Conservation (phyloP, 2,797 vertebrate genomes). For the Clarias platycephalus region DNA sequence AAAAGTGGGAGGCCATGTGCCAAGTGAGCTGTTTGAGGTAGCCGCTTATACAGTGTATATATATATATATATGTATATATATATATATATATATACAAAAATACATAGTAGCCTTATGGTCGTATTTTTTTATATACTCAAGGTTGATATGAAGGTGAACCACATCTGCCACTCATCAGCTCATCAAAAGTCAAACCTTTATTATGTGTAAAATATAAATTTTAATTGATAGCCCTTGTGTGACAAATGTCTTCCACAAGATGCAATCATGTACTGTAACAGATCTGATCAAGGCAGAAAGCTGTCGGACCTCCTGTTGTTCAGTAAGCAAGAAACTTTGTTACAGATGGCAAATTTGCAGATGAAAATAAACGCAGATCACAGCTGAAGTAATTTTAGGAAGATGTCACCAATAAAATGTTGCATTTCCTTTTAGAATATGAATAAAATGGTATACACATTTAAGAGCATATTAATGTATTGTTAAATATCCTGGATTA, state of each 20-base stretch:
- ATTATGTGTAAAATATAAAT: not conserved
- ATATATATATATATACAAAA: no score
- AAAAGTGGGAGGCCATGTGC: no score
- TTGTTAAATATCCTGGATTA: not conserved
- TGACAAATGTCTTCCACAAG: constrained; percentile 24
- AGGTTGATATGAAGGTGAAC: not conserved
- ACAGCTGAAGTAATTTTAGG: constrained; percentile 11
- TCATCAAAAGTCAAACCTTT: not conserved
- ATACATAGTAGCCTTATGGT: no score
- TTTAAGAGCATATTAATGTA: not conserved
- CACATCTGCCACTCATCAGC: not conserved
- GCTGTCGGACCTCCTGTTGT: constrained; percentile 19
- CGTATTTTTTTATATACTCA: not conserved
- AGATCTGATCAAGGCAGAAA: constrained; percentile 27
- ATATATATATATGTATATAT: no score
- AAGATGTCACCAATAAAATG: not conserved
- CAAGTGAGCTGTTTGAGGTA: no score
- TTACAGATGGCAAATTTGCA: constrained; percentile 14
- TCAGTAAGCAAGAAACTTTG: constrained; percentile 21
- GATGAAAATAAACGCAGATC: constrained; percentile 33
- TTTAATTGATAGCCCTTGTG: constrained; percentile 14
- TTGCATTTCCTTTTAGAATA: not conserved
- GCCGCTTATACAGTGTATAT: no score
- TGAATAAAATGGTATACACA: not conserved
- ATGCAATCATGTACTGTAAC: constrained; percentile 4